A percentile compares a stretch with the other conserved stretches of the same genome.
Evolutionary conservation across 2,113 vertebrate genomes (phyloP).

Genomic region (Irena cyanogastra): DNA sequence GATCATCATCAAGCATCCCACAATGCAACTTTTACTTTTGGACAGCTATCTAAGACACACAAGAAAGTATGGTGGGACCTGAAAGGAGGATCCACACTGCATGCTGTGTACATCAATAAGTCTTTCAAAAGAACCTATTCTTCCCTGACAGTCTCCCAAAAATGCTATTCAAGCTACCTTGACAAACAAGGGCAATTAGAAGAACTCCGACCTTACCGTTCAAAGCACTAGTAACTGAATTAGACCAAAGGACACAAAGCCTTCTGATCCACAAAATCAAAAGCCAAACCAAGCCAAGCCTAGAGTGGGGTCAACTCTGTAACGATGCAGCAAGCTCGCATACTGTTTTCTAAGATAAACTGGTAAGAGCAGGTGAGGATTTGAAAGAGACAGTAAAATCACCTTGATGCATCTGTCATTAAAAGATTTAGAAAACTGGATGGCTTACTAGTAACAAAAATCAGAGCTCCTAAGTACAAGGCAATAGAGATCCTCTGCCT

Average conservation of each 20-base stretch:
- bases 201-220: background rate
- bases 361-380: background rate
- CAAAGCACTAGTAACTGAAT: background rate
- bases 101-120: accelerated
- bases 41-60: background rate
- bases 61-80: background rate
- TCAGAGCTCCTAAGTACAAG: background rate
- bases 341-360: background rate
- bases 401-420: background rate
- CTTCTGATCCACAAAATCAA: background rate
- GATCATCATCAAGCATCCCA: background rate
- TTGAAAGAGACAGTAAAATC: background rate
- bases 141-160: background rate
- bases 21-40: background rate
- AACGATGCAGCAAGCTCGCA: background rate
- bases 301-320: background rate
- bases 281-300: background rate
- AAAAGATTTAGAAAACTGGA: background rate
- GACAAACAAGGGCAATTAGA: background rate
- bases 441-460: background rate
- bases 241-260: background rate
- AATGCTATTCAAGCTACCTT: background rate
- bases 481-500: background rate
- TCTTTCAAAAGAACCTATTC: background rate
- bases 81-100: background rate